A percentile compares a stretch with the other conserved stretches of the same genome.
These are phyloP conservation scores for Aplodontia rufa DNA, from an alignment of 2,113 vertebrate species.

Conservation along the genomic window DNA sequence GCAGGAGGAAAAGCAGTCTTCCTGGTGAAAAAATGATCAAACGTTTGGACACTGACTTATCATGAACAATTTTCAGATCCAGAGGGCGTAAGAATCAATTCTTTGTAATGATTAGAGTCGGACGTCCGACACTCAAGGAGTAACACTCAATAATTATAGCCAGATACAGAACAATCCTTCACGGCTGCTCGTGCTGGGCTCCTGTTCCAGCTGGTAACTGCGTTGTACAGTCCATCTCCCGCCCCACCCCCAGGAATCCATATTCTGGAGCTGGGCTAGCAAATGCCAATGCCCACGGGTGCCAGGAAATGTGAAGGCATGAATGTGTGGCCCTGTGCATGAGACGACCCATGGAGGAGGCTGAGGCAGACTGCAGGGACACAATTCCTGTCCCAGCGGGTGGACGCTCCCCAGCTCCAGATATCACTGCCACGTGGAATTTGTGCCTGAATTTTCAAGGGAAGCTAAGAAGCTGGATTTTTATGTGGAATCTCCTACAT, in stretches of 20 bases:
- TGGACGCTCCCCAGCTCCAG: background rate
- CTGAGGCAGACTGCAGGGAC: background rate
- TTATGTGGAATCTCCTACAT: background rate
- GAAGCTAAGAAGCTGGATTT: background rate
- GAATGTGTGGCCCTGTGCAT: no score
- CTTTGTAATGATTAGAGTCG: background rate
- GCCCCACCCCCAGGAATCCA: background rate
- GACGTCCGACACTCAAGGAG: background rate
- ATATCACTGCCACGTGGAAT: fast-evolving
- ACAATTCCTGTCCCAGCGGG: background rate
- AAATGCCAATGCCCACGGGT: background rate
- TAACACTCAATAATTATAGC: fast-evolving
- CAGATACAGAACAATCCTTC: background rate
- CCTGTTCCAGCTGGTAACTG: background rate
- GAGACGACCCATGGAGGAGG: background rate
- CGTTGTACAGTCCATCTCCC: background rate
- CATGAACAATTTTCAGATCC: background rate
- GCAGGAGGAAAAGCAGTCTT: background rate
- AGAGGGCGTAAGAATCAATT: background rate
- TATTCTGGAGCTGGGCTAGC: background rate
- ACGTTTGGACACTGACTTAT: background rate
- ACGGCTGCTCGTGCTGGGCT: background rate
- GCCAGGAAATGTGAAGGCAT: background rate
- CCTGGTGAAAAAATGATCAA: background rate
- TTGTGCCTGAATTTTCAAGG: background rate